Evolutionary conservation across 2,888 invertebrate species (phyloP), one percentile per base, ranked within the genome.

Genomic region (Nipponacmea schrenckii): DNA sequence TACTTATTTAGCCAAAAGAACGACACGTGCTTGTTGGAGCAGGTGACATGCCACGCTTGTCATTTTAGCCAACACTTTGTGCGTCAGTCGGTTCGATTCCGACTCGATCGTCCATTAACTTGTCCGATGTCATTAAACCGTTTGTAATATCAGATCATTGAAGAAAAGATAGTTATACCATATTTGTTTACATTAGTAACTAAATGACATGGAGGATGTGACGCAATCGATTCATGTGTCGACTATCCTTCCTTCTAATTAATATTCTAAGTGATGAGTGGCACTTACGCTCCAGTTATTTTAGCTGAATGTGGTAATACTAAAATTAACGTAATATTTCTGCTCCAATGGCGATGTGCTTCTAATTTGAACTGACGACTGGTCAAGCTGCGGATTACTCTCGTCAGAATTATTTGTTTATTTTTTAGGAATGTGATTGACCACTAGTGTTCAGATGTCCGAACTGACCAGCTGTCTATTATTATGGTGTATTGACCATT

Each of bases 211-310:
- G 56, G 24, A 24, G 56, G 24, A 14, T 56, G 20, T 56, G 56
- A 56, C 56, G 56, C 20, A 56, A 56, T 56, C 56, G 24, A 56
- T 56, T 56, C 56, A 56, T 15, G 56, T 56, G 56, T 56, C 56
- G 20, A 24, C 56, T 56, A 24, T 56, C 56, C 56, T 24, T 20
- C 56, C 8, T 56, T 24, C 24, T 12, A 56, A 24, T 56, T 56
- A 56, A 12, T 24, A 56, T 56, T 24, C 20, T 56, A 56, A 8
- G 56, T 24, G 24, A 24, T 56, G 56, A 56, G 56, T 56, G 56
- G 56, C 56, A 56, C 56, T 56, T 56, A 56, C 56, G 56, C 56
- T 56, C 12, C 20, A 24, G 1, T 56, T 24, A 7, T 24, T 12
- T 10, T 56, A 20, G 12, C 56, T 24, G 7, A 24, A 56, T 20